Conservation (phyloP, 2,797 vertebrate species). For the Propithecus perrieri region DNA sequence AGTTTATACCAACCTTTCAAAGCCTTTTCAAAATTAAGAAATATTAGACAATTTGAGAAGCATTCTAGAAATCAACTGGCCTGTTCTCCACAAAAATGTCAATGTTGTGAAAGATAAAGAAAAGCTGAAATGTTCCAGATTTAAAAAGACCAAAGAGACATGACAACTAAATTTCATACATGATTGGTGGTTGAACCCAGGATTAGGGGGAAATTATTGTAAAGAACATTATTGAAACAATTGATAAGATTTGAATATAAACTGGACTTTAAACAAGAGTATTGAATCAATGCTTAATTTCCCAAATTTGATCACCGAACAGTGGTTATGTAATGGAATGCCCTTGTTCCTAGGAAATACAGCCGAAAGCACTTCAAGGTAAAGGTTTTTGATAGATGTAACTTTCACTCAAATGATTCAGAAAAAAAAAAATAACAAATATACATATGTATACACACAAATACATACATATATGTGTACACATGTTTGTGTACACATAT, state of each 20-base stretch:
- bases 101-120: not conserved
- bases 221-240: not conserved
- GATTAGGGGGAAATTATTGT: not conserved
- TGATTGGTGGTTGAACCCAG: not conserved
- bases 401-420: not conserved
- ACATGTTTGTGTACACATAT: not conserved
- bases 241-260: not conserved
- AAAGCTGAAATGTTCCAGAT: not conserved
- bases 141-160: not conserved
- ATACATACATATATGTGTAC: not conserved
- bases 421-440: not conserved
- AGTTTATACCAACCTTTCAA: not conserved
- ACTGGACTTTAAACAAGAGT: not conserved
- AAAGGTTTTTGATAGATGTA: not conserved
- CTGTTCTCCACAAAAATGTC: not conserved
- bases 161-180: not conserved
- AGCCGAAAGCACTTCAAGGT: not conserved
- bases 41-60: conserved; percentile 32
- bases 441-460: too few species aligned
- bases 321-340: not conserved
- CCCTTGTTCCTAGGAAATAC: not conserved
- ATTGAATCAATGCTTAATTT: not conserved
- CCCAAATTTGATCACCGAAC: not conserved
- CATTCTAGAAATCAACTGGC: conserved; percentile 19
- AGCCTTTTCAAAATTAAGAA: conserved; percentile 33